Base-by-base conservation (phyloP, 1,140 invertebrate genomes). In the Drosophila athabasca region DNA sequence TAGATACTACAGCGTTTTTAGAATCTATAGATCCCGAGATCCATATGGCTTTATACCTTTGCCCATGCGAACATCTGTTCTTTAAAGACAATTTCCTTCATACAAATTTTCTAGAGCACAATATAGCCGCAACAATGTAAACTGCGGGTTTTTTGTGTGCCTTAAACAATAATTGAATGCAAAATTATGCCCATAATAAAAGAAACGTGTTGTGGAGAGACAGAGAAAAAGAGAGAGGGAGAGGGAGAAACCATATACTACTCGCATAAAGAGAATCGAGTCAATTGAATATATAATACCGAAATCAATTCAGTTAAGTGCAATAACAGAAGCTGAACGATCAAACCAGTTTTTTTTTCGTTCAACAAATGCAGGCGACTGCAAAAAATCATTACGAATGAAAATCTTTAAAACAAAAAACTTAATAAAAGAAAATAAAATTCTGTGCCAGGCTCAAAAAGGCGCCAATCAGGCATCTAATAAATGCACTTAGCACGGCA, bases 151-250 rank as follows among this genome's bases (percentile, higher is more conserved):
- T 64, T 22, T 69, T 45, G n/a, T 44, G 31, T 31, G 31, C 3
- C 9, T 9, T 49, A 69, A 39, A 39, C 35, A 39, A 39, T 50
- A 70, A 70, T 69, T 19, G 9, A 69, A 70, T 69, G 65, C 65
- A 44, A 70, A 70, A 70, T 69, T 69, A 70, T 70, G 65, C 66
- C 65, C 67, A 70, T 70, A 69, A 58, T 69, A 69, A 70, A 69
- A 69, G 43, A 70, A 69, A 70, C 66, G 66, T 69, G 66, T 51
- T 57, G 66, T 46, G 19, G 43, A 31, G 68, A 35, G 31, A 66
- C 35, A 31, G 19, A 29, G 2, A 22, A 6, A 6, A 5, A 39
- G 31, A 31, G 17, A 19, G 17, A 19, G 17, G 1, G 9, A 39
- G 17, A 66, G 17, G 24, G 39, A 60, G 60, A 59, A 11, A 17